Conservation (phyloP, 2,888 invertebrate species). For the Alviniconcha strummeri region DNA sequence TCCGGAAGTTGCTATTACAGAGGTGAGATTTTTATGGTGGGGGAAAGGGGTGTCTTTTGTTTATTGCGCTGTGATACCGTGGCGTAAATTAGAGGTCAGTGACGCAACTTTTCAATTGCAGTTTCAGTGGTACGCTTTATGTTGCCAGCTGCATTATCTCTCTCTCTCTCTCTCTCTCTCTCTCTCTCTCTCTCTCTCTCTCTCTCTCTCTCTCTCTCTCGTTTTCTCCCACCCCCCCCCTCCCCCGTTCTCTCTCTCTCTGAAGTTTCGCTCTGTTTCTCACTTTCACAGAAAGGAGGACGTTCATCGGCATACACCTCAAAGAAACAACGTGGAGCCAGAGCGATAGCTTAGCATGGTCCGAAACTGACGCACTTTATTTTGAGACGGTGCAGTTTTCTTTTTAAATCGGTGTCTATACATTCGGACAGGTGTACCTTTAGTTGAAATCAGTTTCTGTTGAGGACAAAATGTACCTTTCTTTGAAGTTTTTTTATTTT, state of each 20-base stretch:
- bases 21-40: no score
- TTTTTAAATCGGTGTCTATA: background rate
- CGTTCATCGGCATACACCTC: background rate
- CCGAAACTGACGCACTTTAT: background rate
- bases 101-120: no score
- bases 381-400: background rate
- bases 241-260: background rate
- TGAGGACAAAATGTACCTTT: background rate
- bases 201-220: background rate
- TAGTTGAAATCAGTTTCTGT: background rate
- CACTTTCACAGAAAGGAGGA: background rate
- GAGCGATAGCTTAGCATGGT: background rate
- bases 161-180: background rate
- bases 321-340: background rate
- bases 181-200: constrained; percentile 5
- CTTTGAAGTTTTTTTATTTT: background rate
- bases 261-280: background rate
- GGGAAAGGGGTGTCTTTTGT: no score
- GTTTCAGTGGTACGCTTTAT: no score
- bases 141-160: no score
- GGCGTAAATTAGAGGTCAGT: no score
- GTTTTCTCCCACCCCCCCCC: no score
- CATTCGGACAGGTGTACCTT: no score
- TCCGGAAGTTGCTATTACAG: no score
- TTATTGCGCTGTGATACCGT: no score